These are phyloP conservation scores for Syrista parreyssii DNA, from an alignment of 2,888 invertebrate species.

Conservation along the genomic window DNA sequence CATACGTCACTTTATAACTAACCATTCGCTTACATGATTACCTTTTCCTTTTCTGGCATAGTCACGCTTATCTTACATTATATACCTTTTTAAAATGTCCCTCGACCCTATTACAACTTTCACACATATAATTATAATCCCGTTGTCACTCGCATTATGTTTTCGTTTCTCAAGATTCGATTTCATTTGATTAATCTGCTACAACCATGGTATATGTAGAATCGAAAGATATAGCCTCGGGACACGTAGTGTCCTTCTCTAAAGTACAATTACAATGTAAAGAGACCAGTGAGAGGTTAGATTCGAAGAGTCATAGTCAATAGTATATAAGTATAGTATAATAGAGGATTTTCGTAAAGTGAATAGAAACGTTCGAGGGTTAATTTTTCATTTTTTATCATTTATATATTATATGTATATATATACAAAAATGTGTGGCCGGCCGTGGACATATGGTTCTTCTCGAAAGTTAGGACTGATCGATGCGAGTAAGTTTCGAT, in stretches of 20 bases:
- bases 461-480: background rate
- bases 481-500: slow-evolving; percentile 21
- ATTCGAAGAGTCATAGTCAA: slow-evolving; percentile 4
- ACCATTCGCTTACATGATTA: background rate
- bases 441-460: background rate
- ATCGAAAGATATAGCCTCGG: background rate
- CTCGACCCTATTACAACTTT: background rate
- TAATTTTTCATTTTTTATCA: background rate
- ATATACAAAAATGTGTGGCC: slow-evolving; percentile 17
- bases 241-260: background rate
- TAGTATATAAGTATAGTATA: slow-evolving; percentile 10
- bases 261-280: background rate
- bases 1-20: background rate
- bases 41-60: background rate
- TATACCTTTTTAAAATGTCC: background rate
- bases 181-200: background rate
- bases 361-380: slow-evolving; percentile 8
- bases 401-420: slow-evolving; percentile 13
- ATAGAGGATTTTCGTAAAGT: slow-evolving; percentile 9
- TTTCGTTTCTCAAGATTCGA: background rate
- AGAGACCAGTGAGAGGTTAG: slow-evolving; percentile 9
- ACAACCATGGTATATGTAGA: background rate
- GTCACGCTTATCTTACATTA: background rate
- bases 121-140: background rate
- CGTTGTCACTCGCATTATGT: background rate